Conservation (phyloP, 2,113 vertebrate genomes). For the Phalacrocorax aristotelis region DNA sequence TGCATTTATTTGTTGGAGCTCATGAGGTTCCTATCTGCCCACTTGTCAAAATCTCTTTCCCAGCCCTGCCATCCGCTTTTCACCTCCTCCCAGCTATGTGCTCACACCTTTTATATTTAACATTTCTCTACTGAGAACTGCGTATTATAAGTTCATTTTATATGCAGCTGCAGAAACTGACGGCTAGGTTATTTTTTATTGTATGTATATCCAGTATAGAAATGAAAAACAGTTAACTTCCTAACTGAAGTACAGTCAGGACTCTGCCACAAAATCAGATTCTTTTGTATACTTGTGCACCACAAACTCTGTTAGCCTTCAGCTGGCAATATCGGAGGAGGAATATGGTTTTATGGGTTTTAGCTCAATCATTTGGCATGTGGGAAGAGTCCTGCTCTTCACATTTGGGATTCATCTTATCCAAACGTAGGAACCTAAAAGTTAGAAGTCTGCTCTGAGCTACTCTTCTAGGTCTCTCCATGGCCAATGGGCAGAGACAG, state of each 20-base stretch:
- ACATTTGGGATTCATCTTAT: neutral
- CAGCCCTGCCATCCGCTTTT: neutral
- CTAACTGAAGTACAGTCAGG: neutral
- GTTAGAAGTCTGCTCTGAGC: neutral
- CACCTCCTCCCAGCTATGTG: neutral
- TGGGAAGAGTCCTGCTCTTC: neutral
- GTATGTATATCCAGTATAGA: neutral
- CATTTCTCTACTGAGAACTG: neutral
- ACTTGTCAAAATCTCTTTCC: neutral
- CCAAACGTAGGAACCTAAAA: neutral
- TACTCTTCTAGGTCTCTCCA: neutral
- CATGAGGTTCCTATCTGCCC: neutral
- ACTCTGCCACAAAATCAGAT: neutral
- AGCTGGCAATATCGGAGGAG: neutral
- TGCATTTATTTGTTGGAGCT: neutral
- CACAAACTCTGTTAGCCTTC: neutral
- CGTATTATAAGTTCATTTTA: neutral
- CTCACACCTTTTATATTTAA: constrained; percentile 17
- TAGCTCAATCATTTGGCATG: neutral
- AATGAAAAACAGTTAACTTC: neutral
- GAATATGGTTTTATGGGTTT: neutral
- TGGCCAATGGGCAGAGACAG: neutral
- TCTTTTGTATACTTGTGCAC: neutral
- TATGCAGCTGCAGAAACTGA: neutral
- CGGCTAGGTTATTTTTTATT: neutral